Base-by-base conservation (phyloP, 2,888 invertebrate genomes). In the Acronicta aceris region DNA sequence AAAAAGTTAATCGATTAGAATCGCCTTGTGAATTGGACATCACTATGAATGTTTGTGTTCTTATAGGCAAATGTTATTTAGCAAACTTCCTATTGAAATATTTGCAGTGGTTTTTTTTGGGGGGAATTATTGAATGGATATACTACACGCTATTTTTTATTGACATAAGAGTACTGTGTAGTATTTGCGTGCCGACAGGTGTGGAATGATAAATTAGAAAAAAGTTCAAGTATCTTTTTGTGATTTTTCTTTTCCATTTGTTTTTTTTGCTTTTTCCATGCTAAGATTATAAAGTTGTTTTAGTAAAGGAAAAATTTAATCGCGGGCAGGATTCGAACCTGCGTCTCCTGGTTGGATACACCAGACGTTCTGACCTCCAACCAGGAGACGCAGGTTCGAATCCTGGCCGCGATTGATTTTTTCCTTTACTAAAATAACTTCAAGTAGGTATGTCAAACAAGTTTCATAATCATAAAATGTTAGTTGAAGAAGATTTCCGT, bases 51-150 rank as follows among this genome's bases (percentile, higher is more conserved):
- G 40, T 46, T 59, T 67, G 30, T 38, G 47, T 54, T 48, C n/a
- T n/a, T n/a, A 43, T 54, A 43, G 21, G 8, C 70, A 74, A 69
- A 67, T 69, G 55, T 9, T 46, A 36, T 53, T 43, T 30, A 56
- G n/a, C 66, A 55, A 43, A 55, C 41, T 51, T 17, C 40, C 33
- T 60, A 38, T 21, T 25, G 3, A 42, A 66, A 74, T 67, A 59
- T 75, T 68, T 60, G 15, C 56, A 46, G 52, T 51, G 42, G 10
- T 5, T 56, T 59, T 70, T 46, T 41, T 21, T 21, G 21, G 21
- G 21, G 21, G 12, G 57, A 53, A 52, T 62, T 53, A 8, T 1
- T 60, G 71, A 75, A 73, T 73, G 71, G 63, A 60, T 60, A 66
- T 53, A 59, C 67, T 56, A 56, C 15, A 47, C 8, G 38, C 53